These are phyloP conservation scores for Marmota monax DNA, from an alignment of 2,113 vertebrate species.

Conservation along the genomic window DNA sequence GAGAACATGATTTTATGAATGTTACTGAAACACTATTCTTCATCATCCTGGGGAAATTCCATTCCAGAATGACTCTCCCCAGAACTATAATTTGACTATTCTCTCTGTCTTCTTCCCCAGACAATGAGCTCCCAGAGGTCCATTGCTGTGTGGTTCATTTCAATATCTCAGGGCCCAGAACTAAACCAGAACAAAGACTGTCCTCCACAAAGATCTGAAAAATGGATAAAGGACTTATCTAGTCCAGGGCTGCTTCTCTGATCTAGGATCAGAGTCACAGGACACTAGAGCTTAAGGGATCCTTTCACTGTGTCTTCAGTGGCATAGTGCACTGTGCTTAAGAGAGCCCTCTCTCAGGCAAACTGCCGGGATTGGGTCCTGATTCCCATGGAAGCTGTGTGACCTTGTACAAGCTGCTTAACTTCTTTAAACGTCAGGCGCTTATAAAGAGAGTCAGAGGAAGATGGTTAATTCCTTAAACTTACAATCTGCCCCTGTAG, in stretches of 20 bases:
- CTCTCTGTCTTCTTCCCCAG: neutral
- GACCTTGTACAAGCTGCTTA: neutral
- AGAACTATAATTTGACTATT: neutral
- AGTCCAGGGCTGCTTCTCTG: neutral
- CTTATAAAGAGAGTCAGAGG: neutral
- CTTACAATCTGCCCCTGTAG: neutral
- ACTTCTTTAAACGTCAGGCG: neutral
- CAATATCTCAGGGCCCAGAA: neutral
- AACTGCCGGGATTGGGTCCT: neutral
- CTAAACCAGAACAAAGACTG: neutral
- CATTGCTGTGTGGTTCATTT: neutral
- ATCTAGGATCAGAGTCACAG: neutral
- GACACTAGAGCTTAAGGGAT: neutral
- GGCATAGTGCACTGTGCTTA: neutral
- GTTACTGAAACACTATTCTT: neutral
- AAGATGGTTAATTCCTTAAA: neutral
- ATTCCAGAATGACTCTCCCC: fast-evolving
- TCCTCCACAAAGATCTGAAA: neutral
- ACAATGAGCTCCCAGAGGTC: neutral
- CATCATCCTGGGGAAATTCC: neutral
- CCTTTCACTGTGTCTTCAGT: neutral
- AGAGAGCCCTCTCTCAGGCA: neutral
- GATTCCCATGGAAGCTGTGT: fast-evolving
- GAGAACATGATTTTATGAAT: neutral
- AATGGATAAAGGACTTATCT: neutral